Evolutionary conservation across 2,888 invertebrate species (phyloP).

Genomic region (Erebia aethiops): DNA sequence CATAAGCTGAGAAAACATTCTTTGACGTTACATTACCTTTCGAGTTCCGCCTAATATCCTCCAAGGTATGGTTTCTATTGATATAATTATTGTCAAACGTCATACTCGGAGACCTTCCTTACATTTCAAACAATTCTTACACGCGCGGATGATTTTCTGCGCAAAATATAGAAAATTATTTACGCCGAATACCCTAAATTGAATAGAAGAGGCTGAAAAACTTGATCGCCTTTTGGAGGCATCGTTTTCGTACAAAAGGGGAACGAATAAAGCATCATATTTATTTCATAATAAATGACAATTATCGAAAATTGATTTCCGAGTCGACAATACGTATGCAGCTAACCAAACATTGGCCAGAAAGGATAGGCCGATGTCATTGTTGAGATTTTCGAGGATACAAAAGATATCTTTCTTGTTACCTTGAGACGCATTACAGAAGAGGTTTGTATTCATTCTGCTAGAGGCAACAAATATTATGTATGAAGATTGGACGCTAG

Average conservation of each 20-base stretch:
- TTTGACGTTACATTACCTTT: conserved; percentile 58
- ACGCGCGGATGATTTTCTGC: conserved; percentile 65
- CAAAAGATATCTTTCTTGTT: conserved; percentile 58
- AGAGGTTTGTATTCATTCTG: conserved; percentile 70
- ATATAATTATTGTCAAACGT: conserved; percentile 80
- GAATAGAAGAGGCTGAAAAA: conserved; percentile 53
- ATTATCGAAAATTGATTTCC: conserved; percentile 82
- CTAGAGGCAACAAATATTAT: conserved; percentile 71
- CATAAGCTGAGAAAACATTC: conserved; percentile 76
- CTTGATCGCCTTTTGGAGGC: conserved; percentile 62
- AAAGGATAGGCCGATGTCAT: conserved; percentile 78
- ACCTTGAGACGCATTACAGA: conserved; percentile 47
- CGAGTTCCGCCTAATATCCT: conserved; percentile 72
- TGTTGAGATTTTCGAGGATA: conserved; percentile 57
- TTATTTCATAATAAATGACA: conserved; percentile 83
- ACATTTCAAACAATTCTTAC: conserved; percentile 43
- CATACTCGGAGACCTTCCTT: conserved; percentile 55
- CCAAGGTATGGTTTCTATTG: conserved; percentile 54
- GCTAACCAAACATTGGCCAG: conserved; percentile 87
- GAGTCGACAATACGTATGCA: conserved; percentile 77
- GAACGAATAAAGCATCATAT: conserved; percentile 76
- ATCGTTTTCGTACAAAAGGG: conserved; percentile 57
- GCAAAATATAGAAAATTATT: conserved; percentile 71
- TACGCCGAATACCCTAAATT: conserved; percentile 64
- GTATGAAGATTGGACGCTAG: conserved; percentile 46